Conservation (phyloP, 2,888 invertebrate genomes). For the Galerucella nymphaeae region DNA sequence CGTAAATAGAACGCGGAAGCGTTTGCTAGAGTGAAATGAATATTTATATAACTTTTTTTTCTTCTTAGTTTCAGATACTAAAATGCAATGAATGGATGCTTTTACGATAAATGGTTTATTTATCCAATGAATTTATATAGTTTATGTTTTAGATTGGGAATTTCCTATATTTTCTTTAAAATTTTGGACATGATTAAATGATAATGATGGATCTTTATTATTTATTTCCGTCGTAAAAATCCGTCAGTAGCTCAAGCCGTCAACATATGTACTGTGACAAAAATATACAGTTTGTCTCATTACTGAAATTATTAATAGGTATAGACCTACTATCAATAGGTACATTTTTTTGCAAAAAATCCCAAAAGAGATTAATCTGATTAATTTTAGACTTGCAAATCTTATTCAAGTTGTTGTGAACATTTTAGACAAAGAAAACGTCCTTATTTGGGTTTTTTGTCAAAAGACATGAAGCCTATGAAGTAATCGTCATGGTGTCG, state of each 20-base stretch:
- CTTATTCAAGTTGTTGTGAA: too few species aligned
- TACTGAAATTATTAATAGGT: too few species aligned
- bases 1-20: constrained; percentile 42
- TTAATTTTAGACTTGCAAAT: too few species aligned
- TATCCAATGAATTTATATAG: constrained; percentile 24
- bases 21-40: constrained; percentile 35
- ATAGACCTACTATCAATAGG: too few species aligned
- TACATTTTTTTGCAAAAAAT: too few species aligned
- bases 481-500: too few species aligned
- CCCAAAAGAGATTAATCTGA: too few species aligned
- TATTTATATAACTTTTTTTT: constrained; percentile 41
- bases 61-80: constrained; percentile 24
- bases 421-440: too few species aligned
- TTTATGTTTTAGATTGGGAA: constrained; percentile 27
- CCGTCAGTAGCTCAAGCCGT: neutral
- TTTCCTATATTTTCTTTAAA: constrained; percentile 15
- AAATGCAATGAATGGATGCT: constrained; percentile 41
- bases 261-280: constrained; percentile 1
- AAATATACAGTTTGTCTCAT: neutral
- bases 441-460: too few species aligned
- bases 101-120: constrained; percentile 39
- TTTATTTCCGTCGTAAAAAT: constrained; percentile 17
- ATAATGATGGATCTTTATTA: constrained; percentile 15
- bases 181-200: constrained; percentile 21
- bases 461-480: too few species aligned